Conservation (phyloP, 2,797 vertebrate genomes). For the Hybognathus amarus region DNA sequence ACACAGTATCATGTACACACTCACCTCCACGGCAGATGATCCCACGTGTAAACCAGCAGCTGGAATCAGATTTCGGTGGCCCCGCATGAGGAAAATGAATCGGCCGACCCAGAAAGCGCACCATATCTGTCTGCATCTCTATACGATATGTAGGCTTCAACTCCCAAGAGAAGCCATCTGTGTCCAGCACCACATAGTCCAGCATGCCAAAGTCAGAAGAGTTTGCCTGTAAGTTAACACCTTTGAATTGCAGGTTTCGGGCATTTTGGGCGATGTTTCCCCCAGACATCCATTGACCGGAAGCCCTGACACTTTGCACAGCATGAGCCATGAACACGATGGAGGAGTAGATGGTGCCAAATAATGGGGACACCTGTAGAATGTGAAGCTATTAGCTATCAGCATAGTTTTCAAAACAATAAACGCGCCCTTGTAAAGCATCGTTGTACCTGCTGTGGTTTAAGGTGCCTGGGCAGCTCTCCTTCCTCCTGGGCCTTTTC, state of each 20-base stretch:
- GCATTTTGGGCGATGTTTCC: slow-evolving; percentile 72
- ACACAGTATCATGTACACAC: background rate
- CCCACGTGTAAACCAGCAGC: slow-evolving; percentile 82
- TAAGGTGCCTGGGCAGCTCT: slow-evolving; percentile 72
- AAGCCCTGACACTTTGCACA: slow-evolving; percentile 66
- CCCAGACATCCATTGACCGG: slow-evolving; percentile 75
- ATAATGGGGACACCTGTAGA: slow-evolving; percentile 81
- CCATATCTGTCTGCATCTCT: slow-evolving; percentile 73
- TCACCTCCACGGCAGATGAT: slow-evolving; percentile 81
- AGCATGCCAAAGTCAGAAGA: slow-evolving; percentile 69
- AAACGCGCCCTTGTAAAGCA: background rate
- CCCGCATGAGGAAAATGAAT: slow-evolving; percentile 78
- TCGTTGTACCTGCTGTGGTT: slow-evolving; percentile 72
- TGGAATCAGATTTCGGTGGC: slow-evolving; percentile 74
- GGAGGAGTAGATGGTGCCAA: slow-evolving; percentile 84
- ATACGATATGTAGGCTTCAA: slow-evolving; percentile 77
- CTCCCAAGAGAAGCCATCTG: slow-evolving; percentile 75
- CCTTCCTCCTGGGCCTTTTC: slow-evolving; percentile 73
- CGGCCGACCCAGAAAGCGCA: slow-evolving; percentile 74
- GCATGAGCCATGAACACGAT: slow-evolving; percentile 80
- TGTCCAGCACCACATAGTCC: slow-evolving; percentile 82
- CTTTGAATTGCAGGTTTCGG: slow-evolving; percentile 73
- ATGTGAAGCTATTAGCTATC: slow-evolving; percentile 14
- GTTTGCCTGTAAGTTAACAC: slow-evolving; percentile 80
- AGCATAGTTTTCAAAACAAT: background rate